Evolutionary conservation across 2,797 vertebrate species (phyloP).

Genomic region (Epinephelus malabaricus): DNA sequence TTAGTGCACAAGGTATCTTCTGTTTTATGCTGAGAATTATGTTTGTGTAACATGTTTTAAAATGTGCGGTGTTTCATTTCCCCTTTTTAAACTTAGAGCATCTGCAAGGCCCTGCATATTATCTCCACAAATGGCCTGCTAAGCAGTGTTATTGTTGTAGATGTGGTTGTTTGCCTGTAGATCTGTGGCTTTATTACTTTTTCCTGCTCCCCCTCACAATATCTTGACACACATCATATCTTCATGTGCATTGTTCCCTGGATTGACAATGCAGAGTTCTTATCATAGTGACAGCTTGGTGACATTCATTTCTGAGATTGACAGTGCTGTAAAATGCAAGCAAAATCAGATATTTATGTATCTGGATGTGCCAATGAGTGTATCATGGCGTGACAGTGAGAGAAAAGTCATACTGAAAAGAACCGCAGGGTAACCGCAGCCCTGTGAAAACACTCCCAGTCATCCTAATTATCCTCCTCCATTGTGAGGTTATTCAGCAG

Average conservation of each 20-base stretch:
- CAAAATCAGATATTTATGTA: conserved; percentile 55
- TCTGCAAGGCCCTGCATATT: not conserved
- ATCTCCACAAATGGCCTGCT: not conserved
- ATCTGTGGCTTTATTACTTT: conserved; percentile 11
- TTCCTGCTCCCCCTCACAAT: not conserved
- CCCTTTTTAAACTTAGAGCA: too few relatives aligned
- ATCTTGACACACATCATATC: conserved; percentile 15
- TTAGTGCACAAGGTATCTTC: too few relatives aligned
- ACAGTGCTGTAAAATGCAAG: conserved; percentile 40
- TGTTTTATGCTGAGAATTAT: too few relatives aligned
- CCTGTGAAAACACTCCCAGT: conserved; percentile 54
- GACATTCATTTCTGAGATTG: conserved; percentile 47
- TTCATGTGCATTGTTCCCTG: conserved; percentile 17
- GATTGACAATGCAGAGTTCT: conserved; percentile 10
- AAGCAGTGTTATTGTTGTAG: not conserved
- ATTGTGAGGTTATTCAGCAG: conserved; percentile 37
- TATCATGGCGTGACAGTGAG: conserved; percentile 34
- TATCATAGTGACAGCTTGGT: conserved; percentile 30
- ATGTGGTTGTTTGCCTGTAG: not conserved
- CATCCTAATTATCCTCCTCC: conserved; percentile 51
- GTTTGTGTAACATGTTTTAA: too few relatives aligned
- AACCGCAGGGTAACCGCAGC: conserved; percentile 22
- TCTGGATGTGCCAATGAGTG: conserved; percentile 36
- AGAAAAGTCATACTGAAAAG: conserved; percentile 42
- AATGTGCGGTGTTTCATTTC: too few relatives aligned